Base-by-base conservation (phyloP, 2,888 invertebrate genomes). In the Choristoneura rosaceana region DNA sequence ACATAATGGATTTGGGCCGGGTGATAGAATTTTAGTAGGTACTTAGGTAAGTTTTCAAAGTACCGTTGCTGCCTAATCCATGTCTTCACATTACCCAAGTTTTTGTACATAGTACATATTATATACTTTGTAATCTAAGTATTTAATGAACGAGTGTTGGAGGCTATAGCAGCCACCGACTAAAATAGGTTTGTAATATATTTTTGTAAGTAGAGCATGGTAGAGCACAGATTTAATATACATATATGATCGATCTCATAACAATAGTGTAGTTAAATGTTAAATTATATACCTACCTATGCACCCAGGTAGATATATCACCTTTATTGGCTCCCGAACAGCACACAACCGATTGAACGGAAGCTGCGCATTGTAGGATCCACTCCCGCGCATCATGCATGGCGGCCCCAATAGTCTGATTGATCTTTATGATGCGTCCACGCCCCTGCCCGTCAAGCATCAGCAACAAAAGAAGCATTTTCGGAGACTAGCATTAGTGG, bases 331-430 rank as follows among this genome's bases (percentile, higher is more conserved):
- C 47, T 73, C 68, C 50, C 64, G 63, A 76, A 83, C 80, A 76
- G 75, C 77, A 79, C 80, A 77, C 75, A 77, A 77, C 74, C 77
- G 79, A 84, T 85, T 83, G 78, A 88, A 85, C 90, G 90, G 89
- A 88, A 87, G 85, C 87, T 80, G 74, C 64, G 66, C 74, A 86
- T 83, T 87, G 87, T 88, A 85, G 80, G 87, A 52, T 91, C 83
- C 92, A 91, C 92, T 93, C 92, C 93, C 91, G 89, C 87, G 89
- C 92, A 88, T 75, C 78, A 82, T 84, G 88, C 91, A 91, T 91
- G 83, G 87, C 92, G 93, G 86, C 89, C 90, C 85, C 92, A 93
- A 93, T 93, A 93, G 93, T 89, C 90, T 91, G 92, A 93, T 91
- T 92, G 90, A 90, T 90, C 91, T 91, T 92, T 92, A 92, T 91